Conservation (phyloP, 2,888 invertebrate genomes). For the Apotomis capreana region DNA sequence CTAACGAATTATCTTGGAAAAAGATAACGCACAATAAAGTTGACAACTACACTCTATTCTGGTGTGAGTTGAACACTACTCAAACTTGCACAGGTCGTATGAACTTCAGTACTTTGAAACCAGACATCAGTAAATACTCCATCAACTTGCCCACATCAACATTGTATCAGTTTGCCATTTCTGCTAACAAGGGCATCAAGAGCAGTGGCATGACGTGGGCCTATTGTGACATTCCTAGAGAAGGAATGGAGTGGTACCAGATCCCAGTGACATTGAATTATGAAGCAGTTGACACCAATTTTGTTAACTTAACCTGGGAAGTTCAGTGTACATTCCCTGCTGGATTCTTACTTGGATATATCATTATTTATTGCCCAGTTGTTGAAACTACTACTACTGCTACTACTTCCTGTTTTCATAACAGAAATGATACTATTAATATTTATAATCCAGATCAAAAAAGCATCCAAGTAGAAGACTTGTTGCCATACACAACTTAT, state of each 20-base stretch:
- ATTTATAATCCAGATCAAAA: conserved; percentile 75
- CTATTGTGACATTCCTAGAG: conserved; percentile 84
- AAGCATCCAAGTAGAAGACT: conserved; percentile 82
- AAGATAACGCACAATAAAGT: conserved; percentile 73
- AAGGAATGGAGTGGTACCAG: conserved; percentile 82
- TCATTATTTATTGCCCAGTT: conserved; percentile 88
- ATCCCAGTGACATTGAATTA: conserved; percentile 68
- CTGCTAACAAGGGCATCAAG: conserved; percentile 86
- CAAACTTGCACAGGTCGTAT: conserved; percentile 82
- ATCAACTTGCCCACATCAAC: conserved; percentile 84
- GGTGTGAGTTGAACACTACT: conserved; percentile 84
- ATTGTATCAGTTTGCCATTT: conserved; percentile 90
- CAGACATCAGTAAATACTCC: conserved; percentile 71
- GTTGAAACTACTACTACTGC: conserved; percentile 77
- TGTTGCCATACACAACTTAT: conserved; percentile 90
- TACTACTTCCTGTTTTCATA: conserved; percentile 80
- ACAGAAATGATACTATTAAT: conserved; percentile 66
- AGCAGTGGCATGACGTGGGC: conserved; percentile 95
- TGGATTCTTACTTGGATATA: conserved; percentile 88
- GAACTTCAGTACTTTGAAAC: conserved; percentile 70
- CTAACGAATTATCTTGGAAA: conserved; percentile 90
- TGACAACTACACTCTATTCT: conserved; percentile 91
- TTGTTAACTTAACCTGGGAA: conserved; percentile 86
- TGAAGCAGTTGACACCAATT: conserved; percentile 69
- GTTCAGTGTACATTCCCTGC: conserved; percentile 89